These are phyloP conservation scores for Aricia agestis DNA, from an alignment of 1,140 invertebrate species.

Conservation along the genomic window DNA sequence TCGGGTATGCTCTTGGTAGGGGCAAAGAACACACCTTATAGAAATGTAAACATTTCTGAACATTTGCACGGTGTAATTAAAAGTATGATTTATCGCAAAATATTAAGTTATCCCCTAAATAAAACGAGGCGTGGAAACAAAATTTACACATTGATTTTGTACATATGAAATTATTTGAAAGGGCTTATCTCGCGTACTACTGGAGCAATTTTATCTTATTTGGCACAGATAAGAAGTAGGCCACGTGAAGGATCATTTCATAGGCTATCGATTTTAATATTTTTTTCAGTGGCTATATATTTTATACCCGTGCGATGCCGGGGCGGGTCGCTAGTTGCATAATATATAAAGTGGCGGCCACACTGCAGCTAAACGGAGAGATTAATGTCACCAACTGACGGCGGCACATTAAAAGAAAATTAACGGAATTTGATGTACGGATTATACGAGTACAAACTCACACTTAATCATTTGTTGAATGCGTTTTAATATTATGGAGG, in stretches of 20 bases:
- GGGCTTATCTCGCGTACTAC: no score
- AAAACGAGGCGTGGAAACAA: no score
- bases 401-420: conserved; percentile 62
- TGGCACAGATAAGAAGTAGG: no score
- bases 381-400: conserved; percentile 19
- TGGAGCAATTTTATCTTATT: no score
- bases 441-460: conserved; percentile 68
- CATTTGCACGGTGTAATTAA: not conserved
- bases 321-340: no score
- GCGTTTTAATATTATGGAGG: conserved; percentile 2
- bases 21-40: not conserved
- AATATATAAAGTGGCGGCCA: no score
- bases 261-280: no score
- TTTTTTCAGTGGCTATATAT: no score
- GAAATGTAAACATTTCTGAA: not conserved
- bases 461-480: conserved; percentile 41
- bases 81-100: not conserved
- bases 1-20: not conserved
- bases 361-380: conserved; percentile 8
- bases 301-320: no score
- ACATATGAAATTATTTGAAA: no score
- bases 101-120: no score
- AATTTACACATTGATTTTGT: not conserved
- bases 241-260: no score
- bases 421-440: conserved; percentile 68